Conservation (phyloP, 2,797 vertebrate species). For the Sphenodon punctatus region DNA sequence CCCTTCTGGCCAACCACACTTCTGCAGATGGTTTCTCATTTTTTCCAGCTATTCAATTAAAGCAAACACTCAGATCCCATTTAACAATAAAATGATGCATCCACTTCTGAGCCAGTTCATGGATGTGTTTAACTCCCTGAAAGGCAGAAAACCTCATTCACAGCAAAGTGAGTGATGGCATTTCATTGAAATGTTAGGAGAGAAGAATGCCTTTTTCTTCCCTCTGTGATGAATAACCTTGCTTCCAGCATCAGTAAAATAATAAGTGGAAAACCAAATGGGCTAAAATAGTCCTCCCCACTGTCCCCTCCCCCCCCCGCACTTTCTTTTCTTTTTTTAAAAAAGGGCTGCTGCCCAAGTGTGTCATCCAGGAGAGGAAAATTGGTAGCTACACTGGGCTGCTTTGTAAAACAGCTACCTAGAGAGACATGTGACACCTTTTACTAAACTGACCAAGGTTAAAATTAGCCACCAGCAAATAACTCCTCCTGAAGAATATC, state of each 20-base stretch:
- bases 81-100: neutral
- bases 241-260: conserved; percentile 47
- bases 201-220: conserved; percentile 49
- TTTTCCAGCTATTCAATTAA: neutral
- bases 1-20: neutral
- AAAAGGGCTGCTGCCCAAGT: conserved; percentile 60
- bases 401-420: conserved; percentile 47
- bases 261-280: conserved; percentile 56
- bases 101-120: conserved; percentile 12
- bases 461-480: conserved; percentile 62
- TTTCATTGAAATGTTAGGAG: conserved; percentile 39
- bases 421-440: conserved; percentile 60
- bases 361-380: conserved; percentile 54
- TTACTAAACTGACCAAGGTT: conserved; percentile 54
- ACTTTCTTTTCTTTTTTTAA: conserved; percentile 1
- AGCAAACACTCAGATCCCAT: neutral
- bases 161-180: neutral
- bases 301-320: too few relatives aligned
- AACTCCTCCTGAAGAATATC: conserved; percentile 45
- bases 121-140: conserved; percentile 14
- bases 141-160: conserved; percentile 13
- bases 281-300: conserved; percentile 2
- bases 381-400: conserved; percentile 61
- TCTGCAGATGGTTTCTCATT: conserved; percentile 25
- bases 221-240: conserved; percentile 15